Conservation (phyloP, 2,797 vertebrate species). For the Morus bassanus region DNA sequence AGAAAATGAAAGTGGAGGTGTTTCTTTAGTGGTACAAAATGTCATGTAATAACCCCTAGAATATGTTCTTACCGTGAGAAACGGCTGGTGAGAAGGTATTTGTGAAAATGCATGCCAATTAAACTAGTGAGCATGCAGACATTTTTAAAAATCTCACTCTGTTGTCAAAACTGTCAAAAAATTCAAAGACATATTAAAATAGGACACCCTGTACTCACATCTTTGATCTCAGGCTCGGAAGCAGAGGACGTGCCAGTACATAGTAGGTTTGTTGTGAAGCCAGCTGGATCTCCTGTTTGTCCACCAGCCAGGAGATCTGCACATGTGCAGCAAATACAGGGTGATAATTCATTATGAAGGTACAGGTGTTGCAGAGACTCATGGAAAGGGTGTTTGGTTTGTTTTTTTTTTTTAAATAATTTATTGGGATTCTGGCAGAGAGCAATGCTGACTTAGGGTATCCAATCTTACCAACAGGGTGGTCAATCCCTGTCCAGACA, state of each 20-base stretch:
- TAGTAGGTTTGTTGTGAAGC: neutral
- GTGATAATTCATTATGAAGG: neutral
- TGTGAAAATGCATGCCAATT: neutral
- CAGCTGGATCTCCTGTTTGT: neutral
- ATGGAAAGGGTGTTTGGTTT: neutral
- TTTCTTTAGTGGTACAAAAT: neutral
- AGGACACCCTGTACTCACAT: neutral
- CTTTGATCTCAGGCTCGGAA: neutral
- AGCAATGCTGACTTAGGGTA: rapidly evolving
- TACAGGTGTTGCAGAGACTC: neutral
- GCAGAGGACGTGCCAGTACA: neutral
- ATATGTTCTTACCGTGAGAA: neutral
- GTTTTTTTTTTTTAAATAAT: no score
- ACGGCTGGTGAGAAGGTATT: neutral
- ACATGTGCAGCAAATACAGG: neutral
- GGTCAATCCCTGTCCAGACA: neutral
- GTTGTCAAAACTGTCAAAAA: neutral
- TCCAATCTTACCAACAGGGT: rapidly evolving
- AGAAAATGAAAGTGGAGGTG: neutral
- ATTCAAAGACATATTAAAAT: neutral
- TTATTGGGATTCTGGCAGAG: neutral
- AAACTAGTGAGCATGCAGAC: neutral
- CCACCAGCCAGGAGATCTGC: neutral
- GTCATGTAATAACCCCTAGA: neutral
- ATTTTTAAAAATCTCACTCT: neutral